Evolutionary conservation across 1,140 invertebrate species (phyloP).

Genomic region (Megalopta genalis): DNA sequence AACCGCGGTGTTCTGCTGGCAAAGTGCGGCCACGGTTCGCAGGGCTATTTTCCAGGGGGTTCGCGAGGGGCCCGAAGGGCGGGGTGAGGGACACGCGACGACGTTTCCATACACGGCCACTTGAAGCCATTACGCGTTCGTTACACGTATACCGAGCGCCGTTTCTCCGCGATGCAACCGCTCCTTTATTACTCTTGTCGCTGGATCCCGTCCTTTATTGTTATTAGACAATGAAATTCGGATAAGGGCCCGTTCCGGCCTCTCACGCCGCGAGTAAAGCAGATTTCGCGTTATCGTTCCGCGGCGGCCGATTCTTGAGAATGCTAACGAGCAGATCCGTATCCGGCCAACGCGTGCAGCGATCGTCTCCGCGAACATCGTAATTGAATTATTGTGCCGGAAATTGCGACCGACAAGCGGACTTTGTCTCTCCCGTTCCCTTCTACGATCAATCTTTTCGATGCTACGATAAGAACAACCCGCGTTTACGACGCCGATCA

Average conservation of each 20-base stretch:
- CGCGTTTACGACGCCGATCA: no score
- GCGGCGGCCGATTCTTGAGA: constrained; percentile 11
- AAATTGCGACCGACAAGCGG: neutral
- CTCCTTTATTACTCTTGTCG: constrained; percentile 36
- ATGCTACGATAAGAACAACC: no score
- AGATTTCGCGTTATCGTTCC: constrained; percentile 25
- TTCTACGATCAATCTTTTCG: no score
- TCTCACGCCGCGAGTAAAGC: neutral
- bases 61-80: no score
- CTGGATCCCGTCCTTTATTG: constrained; percentile 29
- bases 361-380: neutral
- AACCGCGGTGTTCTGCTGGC: neutral
- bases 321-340: neutral
- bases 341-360: neutral
- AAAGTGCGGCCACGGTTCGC: neutral
- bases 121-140: constrained; percentile 41
- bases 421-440: no score
- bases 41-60: no score
- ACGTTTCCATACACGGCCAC: constrained; percentile 7
- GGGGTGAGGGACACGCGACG: neutral
- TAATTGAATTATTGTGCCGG: constrained; percentile 20
- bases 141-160: constrained; percentile 33
- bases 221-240: constrained; percentile 35
- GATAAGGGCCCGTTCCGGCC: constrained; percentile 1
- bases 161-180: constrained; percentile 15